Evolutionary conservation across 2,797 vertebrate genomes (phyloP).

Genomic region (Leuciscus waleckii): DNA sequence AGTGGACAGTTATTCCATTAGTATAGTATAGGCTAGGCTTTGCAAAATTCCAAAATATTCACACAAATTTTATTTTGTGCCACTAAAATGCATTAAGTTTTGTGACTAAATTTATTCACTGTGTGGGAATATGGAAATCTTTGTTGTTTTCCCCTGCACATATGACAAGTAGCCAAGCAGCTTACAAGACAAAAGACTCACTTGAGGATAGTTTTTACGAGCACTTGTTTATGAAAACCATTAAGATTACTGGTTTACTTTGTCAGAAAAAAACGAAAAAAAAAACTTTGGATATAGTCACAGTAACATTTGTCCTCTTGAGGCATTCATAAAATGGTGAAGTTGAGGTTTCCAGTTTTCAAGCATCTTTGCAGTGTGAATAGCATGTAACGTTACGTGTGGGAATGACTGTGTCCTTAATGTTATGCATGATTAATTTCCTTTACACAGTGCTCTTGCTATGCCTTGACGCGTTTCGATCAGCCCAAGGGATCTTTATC

Average conservation of each 20-base stretch:
- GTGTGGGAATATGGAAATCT: neutral
- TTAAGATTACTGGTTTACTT: neutral
- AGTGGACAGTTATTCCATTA: neutral
- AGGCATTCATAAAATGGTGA: neutral
- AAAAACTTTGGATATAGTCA: too few species aligned
- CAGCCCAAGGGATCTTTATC: conserved; percentile 22
- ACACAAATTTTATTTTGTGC: neutral
- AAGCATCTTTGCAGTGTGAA: conserved; percentile 1
- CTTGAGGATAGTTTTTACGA: neutral
- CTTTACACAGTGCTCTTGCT: conserved; percentile 12
- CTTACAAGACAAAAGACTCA: conserved; percentile 4
- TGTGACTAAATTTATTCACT: neutral
- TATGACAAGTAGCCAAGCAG: neutral
- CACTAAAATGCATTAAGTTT: neutral
- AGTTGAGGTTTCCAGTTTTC: neutral
- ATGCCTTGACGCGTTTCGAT: conserved; percentile 20
- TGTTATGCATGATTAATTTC: conserved; percentile 38
- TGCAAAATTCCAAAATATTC: neutral
- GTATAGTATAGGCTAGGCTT: neutral
- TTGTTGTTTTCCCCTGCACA: neutral
- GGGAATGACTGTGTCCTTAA: conserved; percentile 37
- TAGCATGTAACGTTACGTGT: neutral
- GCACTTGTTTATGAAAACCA: conserved; percentile 15
- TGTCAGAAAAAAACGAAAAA: neutral
- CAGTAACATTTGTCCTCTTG: neutral